phyloP scores from a whole-genome alignment of 2,797 vertebrate genomes.

The Phaenicophaeus curvirostris region DNA sequence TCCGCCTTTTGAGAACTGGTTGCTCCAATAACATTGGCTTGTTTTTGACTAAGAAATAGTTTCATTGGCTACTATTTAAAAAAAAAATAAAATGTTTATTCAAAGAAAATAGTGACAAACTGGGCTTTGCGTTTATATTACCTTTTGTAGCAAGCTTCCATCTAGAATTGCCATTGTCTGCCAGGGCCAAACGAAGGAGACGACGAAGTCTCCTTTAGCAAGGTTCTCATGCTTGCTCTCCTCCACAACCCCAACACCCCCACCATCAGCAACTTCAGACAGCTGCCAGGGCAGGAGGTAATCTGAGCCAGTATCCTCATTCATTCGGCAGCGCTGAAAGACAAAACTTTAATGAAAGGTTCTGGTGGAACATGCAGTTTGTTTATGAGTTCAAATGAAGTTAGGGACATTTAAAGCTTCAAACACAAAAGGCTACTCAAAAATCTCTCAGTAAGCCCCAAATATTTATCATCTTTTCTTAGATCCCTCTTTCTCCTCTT shows the following conservation, averaged over 20 bases:
- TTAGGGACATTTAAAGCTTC: neutral
- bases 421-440: neutral
- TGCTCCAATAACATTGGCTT: neutral
- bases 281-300: conserved; percentile 88
- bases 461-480: neutral
- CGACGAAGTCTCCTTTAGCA: conserved; percentile 84
- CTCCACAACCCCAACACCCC: conserved; percentile 88
- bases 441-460: neutral
- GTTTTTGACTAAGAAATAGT: neutral
- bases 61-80: neutral
- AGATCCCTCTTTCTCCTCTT: neutral
- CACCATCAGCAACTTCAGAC: conserved; percentile 84
- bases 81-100: accelerated
- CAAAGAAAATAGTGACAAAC: neutral
- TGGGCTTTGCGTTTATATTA: conserved; percentile 31
- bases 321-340: conserved; percentile 93
- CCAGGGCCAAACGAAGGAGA: conserved; percentile 92
- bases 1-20: neutral
- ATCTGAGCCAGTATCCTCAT: conserved; percentile 86
- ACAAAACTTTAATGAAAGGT: neutral
- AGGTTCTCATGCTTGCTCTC: conserved; percentile 79
- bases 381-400: neutral
- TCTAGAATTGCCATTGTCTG: conserved; percentile 85
- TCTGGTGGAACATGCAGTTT: neutral
- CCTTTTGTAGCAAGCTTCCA: conserved; percentile 86